A percentile compares a stretch with the other conserved stretches of the same genome.
phyloP scores from a whole-genome alignment of 35 echinoderm and acorn worm species.

The Ophioderma brevispina region DNA sequence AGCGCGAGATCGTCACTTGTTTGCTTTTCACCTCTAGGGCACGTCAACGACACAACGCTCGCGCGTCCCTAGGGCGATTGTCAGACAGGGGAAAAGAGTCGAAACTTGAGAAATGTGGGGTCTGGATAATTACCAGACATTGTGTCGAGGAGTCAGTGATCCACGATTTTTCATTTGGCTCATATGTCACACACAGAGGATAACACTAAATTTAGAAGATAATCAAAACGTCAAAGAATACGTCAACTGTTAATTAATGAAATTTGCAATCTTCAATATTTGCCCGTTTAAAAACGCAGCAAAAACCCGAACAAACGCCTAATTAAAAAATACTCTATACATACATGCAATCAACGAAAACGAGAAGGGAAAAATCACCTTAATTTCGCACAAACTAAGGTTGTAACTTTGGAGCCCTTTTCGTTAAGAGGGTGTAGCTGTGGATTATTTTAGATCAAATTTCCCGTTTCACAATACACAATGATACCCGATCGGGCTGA shows the following conservation, averaged over 20 bases:
- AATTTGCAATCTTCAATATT: too few relatives aligned
- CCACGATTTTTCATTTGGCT: background rate
- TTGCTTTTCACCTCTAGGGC: background rate
- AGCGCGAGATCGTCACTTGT: background rate
- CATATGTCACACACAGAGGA: background rate
- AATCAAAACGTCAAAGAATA: too few relatives aligned
- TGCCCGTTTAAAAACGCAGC: too few relatives aligned
- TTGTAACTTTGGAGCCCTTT: background rate
- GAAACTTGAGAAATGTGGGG: background rate
- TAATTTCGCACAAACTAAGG: background rate
- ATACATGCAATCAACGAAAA: too few relatives aligned
- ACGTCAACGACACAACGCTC: background rate
- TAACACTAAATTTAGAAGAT: too few relatives aligned
- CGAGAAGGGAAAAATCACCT: too few relatives aligned
- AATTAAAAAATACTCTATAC: too few relatives aligned
- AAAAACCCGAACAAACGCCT: too few relatives aligned
- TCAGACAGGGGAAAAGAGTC: background rate
- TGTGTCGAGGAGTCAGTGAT: background rate
- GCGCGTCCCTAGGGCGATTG: background rate
- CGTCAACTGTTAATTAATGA: too few relatives aligned
- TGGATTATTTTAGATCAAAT: slow-evolving; percentile 7
- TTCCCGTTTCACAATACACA: background rate
- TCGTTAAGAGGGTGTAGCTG: background rate
- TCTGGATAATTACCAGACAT: background rate
- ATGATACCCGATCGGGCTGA: background rate